These are phyloP conservation scores for Palythoa grandiflora DNA, from an alignment of 92 coral and sea anemone species.

Conservation along the genomic window DNA sequence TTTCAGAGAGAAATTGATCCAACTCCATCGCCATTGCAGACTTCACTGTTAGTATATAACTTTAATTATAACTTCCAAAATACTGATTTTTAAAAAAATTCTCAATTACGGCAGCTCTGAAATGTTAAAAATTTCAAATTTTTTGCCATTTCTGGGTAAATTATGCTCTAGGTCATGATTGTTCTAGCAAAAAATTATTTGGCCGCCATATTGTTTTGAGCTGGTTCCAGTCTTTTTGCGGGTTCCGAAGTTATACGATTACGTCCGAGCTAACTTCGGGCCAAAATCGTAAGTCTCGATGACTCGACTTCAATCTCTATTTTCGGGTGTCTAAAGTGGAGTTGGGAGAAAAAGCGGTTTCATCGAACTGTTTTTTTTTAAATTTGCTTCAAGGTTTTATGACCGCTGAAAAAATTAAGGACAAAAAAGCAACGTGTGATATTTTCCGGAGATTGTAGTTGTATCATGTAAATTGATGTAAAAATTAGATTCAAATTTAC, in stretches of 20 bases:
- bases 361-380: not conserved
- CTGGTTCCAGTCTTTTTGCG: not conserved
- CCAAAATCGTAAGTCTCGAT: not conserved
- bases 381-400: no score
- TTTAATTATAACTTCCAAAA: not conserved
- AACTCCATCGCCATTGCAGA: conserved; percentile 76
- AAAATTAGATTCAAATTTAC: not conserved
- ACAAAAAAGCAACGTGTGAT: not conserved
- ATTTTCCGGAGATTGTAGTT: not conserved
- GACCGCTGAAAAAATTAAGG: not conserved
- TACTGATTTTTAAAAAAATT: not conserved
- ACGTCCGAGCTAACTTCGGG: conserved; percentile 19
- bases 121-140: not conserved
- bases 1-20: conserved; percentile 81
- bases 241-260: not conserved
- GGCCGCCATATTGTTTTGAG: conserved; percentile 35
- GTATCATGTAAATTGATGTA: not conserved
- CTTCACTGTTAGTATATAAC: not conserved
- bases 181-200: not conserved
- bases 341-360: not conserved
- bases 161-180: not conserved
- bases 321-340: not conserved
- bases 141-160: not conserved
- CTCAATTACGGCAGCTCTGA: not conserved
- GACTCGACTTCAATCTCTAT: conserved; percentile 19